A percentile compares a stretch with the other conserved stretches of the same genome.
Evolutionary conservation across 2,888 invertebrate species (phyloP).

Genomic region (Folsomia manolachei): DNA sequence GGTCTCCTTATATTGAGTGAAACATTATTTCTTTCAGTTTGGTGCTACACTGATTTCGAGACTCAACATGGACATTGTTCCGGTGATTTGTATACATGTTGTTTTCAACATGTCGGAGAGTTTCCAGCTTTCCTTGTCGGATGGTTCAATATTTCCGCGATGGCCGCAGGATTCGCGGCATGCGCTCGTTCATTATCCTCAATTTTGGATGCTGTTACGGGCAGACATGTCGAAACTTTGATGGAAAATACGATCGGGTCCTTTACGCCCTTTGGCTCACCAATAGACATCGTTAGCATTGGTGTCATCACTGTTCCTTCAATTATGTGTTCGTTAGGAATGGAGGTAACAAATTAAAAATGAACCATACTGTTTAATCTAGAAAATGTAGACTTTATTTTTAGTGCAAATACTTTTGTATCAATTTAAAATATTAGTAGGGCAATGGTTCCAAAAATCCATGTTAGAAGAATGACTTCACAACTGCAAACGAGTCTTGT

Average conservation of each 20-base stretch:
- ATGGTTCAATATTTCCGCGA: conserved; percentile 45
- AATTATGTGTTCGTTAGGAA: conserved; percentile 48
- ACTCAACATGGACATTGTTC: conserved; percentile 48
- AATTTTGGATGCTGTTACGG: conserved; percentile 48
- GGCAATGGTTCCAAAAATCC: background rate
- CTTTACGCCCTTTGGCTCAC: conserved; percentile 47
- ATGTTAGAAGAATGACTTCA: conserved; percentile 12
- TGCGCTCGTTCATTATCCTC: conserved; percentile 45
- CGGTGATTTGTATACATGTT: conserved; percentile 45
- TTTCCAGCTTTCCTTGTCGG: conserved; percentile 48
- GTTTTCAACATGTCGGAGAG: conserved; percentile 48
- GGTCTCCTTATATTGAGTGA: too few relatives aligned
- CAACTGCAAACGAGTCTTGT: background rate
- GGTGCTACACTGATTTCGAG: conserved; percentile 50
- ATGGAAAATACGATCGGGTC: conserved; percentile 47
- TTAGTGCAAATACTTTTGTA: background rate
- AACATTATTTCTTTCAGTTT: conserved; percentile 32
- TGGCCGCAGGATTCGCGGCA: conserved; percentile 47
- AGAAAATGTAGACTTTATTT: background rate
- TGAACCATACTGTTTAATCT: background rate
- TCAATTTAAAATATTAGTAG: background rate
- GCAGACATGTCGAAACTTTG: conserved; percentile 46
- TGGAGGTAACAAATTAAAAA: conserved; percentile 41
- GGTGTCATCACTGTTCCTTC: conserved; percentile 47
- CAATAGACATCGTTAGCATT: conserved; percentile 46